Conservation (phyloP, 2,797 vertebrate genomes). For the Alosa sapidissima region DNA sequence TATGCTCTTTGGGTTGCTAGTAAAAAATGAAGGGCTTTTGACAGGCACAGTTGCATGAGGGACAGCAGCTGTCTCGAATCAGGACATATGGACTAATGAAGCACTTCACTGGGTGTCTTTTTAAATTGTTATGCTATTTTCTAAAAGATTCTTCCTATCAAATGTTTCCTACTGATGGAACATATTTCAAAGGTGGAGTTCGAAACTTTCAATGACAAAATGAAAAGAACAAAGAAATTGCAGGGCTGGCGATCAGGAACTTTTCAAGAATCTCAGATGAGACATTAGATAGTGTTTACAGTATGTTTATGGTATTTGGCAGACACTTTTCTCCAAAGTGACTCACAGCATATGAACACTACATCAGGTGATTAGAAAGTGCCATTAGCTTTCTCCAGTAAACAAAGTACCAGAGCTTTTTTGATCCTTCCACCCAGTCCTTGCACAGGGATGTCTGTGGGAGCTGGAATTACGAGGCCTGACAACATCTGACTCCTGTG, state of each 20-base stretch:
- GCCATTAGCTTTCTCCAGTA: not conserved
- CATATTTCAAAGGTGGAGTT: not conserved
- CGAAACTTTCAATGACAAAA: not conserved
- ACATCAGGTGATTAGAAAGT: not conserved
- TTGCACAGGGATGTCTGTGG: not conserved
- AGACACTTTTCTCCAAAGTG: too few relatives aligned
- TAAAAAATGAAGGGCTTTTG: constrained; percentile 48
- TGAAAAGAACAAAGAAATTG: not conserved
- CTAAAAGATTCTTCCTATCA: not conserved
- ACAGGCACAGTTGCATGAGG: constrained; percentile 45
- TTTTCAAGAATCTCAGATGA: not conserved
- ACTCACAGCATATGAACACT: too few relatives aligned
- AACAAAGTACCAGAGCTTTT: not conserved
- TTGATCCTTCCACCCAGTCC: not conserved
- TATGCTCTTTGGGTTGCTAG: constrained; percentile 46
- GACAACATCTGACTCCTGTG: not conserved
- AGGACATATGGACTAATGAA: not conserved
- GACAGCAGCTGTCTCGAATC: constrained; percentile 28
- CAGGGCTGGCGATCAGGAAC: not conserved
- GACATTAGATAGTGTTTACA: not conserved
- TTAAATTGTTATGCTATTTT: not conserved
- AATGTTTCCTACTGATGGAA: not conserved
- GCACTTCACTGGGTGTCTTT: not conserved
- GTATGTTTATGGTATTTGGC: too few relatives aligned
- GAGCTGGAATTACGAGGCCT: not conserved